A percentile compares a stretch with the other conserved stretches of the same genome.
Evolutionary conservation across 2,888 invertebrate genomes (phyloP).

Genomic region (Scaeva pyrastri): DNA sequence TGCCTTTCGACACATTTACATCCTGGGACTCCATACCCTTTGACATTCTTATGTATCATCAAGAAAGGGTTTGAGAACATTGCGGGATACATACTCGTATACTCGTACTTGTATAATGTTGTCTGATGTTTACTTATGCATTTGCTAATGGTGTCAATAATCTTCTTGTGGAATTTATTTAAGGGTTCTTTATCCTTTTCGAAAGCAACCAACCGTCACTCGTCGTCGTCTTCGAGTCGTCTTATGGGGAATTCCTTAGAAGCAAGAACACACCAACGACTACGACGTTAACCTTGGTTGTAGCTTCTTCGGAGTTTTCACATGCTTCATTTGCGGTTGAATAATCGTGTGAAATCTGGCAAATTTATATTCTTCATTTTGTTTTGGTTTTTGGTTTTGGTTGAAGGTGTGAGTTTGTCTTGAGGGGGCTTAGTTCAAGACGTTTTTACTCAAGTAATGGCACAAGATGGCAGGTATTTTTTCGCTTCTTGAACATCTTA

Average conservation of each 20-base stretch:
- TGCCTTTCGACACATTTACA: constrained; percentile 65
- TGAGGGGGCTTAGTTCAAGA: constrained; percentile 1
- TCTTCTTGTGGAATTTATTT: constrained; percentile 75
- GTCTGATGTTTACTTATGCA: constrained; percentile 73
- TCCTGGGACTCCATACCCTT: constrained; percentile 11
- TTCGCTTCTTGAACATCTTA: neutral
- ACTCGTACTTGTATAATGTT: constrained; percentile 28
- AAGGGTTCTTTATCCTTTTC: constrained; percentile 68
- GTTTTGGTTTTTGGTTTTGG: neutral
- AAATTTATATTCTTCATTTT: constrained; percentile 21
- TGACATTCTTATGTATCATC: neutral
- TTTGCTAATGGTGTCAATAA: constrained; percentile 74
- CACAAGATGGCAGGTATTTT: neutral
- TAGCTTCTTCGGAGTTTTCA: too few relatives aligned
- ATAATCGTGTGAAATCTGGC: constrained; percentile 50
- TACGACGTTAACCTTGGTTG: too few relatives aligned
- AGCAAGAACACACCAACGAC: neutral
- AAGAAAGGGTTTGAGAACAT: constrained; percentile 18
- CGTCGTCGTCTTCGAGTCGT: too few relatives aligned
- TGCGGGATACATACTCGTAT: too few relatives aligned
- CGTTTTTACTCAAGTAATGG: constrained; percentile 5
- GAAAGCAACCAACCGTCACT: constrained; percentile 29
- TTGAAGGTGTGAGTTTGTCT: constrained; percentile 8
- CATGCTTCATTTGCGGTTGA: constrained; percentile 59
- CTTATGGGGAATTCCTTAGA: constrained; percentile 5